These are phyloP conservation scores for Bergia puertoricense DNA, from an alignment of 92 coral and sea anemone species.

Conservation along the genomic window DNA sequence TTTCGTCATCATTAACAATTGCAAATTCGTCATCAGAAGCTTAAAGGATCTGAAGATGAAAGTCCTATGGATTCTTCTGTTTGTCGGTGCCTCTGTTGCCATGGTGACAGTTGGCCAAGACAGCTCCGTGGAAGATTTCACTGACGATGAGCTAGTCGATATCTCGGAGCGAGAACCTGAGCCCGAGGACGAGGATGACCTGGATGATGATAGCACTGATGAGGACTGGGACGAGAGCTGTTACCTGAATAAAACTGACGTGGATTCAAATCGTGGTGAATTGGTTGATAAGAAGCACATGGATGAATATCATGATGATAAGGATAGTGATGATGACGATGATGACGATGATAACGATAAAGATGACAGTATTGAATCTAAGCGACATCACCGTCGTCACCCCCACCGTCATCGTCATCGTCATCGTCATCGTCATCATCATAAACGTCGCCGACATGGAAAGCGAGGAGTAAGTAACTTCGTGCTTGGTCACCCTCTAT, in stretches of 20 bases:
- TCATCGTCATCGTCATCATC: not conserved
- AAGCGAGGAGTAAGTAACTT: not conserved
- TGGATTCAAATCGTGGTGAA: too few species aligned
- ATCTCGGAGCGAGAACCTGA: constrained; percentile 31
- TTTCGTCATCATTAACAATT: too few species aligned
- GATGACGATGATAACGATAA: not conserved
- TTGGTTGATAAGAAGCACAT: not conserved
- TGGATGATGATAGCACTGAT: not conserved
- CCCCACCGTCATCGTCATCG: not conserved
- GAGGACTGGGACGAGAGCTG: constrained; percentile 7
- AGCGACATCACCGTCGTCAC: not conserved
- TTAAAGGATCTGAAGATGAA: constrained; percentile 30
- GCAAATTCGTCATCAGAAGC: not conserved
- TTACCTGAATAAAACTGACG: too few species aligned
- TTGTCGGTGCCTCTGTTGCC: constrained; percentile 11
- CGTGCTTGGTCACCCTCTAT: not conserved
- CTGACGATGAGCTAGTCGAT: constrained; percentile 32
- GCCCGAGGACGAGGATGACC: not conserved
- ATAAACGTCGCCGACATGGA: constrained; percentile 2
- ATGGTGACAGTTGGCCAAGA: not conserved
- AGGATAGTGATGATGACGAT: not conserved
- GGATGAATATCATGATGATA: not conserved
- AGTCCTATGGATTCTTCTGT: not conserved
- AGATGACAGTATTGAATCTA: not conserved
- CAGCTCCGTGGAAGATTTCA: constrained; percentile 6